These are phyloP conservation scores for Stenolophus ochropezus DNA, from an alignment of 2,888 invertebrate genomes.

Conservation along the genomic window DNA sequence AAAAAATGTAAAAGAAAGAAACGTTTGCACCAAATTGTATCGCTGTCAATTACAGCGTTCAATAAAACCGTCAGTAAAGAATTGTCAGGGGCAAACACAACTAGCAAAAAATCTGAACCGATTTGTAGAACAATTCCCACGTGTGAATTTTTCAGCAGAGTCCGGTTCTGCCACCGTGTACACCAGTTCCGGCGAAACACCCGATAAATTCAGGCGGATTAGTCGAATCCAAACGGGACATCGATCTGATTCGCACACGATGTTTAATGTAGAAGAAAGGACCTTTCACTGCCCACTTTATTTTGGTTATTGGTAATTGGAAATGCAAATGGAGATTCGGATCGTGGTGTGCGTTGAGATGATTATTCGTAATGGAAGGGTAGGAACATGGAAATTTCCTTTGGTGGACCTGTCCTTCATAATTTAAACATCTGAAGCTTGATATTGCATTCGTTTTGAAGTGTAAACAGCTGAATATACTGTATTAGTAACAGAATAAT, in stretches of 20 bases:
- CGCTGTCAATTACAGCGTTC: no score
- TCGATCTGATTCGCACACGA: constrained; percentile 41
- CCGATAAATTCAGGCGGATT: constrained; percentile 47
- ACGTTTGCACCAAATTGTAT: no score
- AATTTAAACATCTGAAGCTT: background rate
- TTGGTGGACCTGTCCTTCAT: background rate
- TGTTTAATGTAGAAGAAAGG: constrained; percentile 51
- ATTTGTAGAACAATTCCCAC: no score
- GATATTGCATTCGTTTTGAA: no score
- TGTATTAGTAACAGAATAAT: no score
- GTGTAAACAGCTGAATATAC: no score
- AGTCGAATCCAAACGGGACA: constrained; percentile 43
- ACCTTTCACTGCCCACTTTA: constrained; percentile 44
- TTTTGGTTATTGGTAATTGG: constrained; percentile 52
- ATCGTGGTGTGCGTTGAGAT: background rate
- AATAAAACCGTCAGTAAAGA: no score
- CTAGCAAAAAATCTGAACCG: no score
- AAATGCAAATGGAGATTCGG: constrained; percentile 49
- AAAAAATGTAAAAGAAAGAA: no score
- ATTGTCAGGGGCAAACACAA: no score
- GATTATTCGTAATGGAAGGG: constrained; percentile 20
- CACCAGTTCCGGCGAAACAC: background rate
- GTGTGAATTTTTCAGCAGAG: background rate
- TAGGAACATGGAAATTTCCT: background rate
- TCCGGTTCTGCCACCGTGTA: background rate